A percentile compares a stretch with the other conserved stretches of the same genome.
phyloP scores from a whole-genome alignment of 2,113 vertebrate genomes.

The Campylomormyrus numenius region DNA sequence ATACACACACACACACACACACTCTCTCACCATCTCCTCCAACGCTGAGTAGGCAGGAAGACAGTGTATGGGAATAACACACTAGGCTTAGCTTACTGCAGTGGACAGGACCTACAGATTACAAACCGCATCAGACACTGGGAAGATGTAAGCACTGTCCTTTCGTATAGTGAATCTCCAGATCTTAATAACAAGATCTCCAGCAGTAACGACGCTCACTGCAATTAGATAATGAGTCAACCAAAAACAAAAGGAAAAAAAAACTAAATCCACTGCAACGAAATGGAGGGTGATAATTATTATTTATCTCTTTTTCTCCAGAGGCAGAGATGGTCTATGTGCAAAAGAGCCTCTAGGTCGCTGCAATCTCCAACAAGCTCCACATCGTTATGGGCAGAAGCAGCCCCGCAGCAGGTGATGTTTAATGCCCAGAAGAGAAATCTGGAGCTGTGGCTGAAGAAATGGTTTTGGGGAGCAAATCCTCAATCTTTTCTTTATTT shows the following conservation, averaged over 20 bases:
- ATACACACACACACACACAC: not conserved
- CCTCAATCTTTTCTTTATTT: not conserved
- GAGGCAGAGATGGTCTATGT: slow-evolving; percentile 11
- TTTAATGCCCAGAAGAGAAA: not conserved
- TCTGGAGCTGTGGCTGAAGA: not conserved
- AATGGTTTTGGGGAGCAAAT: not conserved
- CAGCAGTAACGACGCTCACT: not conserved
- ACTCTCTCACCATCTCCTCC: not conserved
- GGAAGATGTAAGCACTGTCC: not conserved
- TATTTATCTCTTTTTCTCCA: slow-evolving; percentile 33
- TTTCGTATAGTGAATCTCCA: not conserved
- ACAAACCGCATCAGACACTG: not conserved
- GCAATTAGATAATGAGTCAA: slow-evolving; percentile 20
- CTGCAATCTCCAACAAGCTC: not conserved
- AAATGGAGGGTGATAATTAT: not conserved
- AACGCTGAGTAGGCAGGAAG: not conserved
- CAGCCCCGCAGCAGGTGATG: not conserved
- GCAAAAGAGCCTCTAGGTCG: not conserved
- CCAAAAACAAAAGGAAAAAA: slow-evolving; percentile 1
- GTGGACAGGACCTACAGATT: not conserved
- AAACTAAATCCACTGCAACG: slow-evolving; percentile 21
- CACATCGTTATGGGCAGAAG: not conserved
- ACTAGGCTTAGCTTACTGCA: not conserved
- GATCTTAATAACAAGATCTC: not conserved
- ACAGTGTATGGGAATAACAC: not conserved